phyloP scores from a whole-genome alignment of 2,113 vertebrate genomes.

The Polypterus bichir region DNA sequence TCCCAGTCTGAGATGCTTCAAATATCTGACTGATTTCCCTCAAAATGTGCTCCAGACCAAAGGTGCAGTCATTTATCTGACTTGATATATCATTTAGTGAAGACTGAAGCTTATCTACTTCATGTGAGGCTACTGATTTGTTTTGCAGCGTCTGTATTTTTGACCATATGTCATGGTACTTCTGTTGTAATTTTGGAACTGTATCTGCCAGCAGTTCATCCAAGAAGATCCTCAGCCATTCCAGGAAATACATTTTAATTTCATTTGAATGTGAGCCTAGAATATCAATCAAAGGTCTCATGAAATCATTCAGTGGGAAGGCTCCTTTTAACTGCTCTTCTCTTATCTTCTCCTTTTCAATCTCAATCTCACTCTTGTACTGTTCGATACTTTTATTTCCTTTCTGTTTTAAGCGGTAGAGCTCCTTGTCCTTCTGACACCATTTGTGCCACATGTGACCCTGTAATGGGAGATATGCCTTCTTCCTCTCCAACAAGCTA shows the following conservation, averaged over 20 bases:
- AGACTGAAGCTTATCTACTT: background rate
- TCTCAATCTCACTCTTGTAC: slow-evolving; percentile 27
- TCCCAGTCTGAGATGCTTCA: slow-evolving; percentile 30
- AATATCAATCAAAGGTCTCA: slow-evolving; percentile 25
- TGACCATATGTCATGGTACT: slow-evolving; percentile 14
- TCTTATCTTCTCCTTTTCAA: slow-evolving; percentile 22
- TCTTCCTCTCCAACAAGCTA: slow-evolving; percentile 18
- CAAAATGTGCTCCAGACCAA: slow-evolving; percentile 45
- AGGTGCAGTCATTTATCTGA: slow-evolving; percentile 18
- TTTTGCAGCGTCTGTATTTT: slow-evolving; percentile 3
- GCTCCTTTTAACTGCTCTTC: slow-evolving; percentile 18
- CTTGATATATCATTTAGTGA: slow-evolving; percentile 14
- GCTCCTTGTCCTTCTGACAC: slow-evolving; percentile 40
- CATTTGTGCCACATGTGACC: slow-evolving; percentile 32
- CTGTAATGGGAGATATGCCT: slow-evolving; percentile 38
- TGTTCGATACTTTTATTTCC: slow-evolving; percentile 31
- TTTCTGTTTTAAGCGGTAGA: slow-evolving; percentile 34
- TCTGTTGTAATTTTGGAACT: background rate
- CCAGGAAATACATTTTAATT: slow-evolving; percentile 10
- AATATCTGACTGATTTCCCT: slow-evolving; percentile 45
- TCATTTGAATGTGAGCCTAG: slow-evolving; percentile 9
- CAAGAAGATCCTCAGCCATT: slow-evolving; percentile 15
- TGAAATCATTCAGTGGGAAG: slow-evolving; percentile 27
- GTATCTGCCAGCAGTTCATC: slow-evolving; percentile 9
- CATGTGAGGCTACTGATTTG: background rate